Conservation (phyloP, 1,140 invertebrate genomes). For the Bursaphelenchus mucronatus region DNA sequence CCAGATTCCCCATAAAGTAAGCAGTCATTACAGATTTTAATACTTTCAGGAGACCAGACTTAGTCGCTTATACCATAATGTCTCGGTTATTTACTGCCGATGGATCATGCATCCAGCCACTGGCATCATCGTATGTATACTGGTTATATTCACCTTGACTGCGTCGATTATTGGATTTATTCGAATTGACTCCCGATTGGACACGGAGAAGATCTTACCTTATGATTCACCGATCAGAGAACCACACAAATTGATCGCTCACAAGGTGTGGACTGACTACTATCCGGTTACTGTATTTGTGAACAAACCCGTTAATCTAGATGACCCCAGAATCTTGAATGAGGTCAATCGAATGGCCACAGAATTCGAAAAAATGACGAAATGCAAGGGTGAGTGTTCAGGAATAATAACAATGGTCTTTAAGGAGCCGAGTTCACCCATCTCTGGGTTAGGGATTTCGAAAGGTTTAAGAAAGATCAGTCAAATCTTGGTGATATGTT, state of each 20-base stretch:
- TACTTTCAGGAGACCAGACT: conserved; percentile 7
- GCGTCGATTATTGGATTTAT: conserved; percentile 15
- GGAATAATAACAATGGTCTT: conserved; percentile 3
- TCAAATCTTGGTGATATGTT: not conserved
- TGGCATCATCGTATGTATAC: conserved; percentile 3
- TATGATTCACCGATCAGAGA: conserved; percentile 44
- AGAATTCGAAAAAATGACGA: conserved; percentile 52
- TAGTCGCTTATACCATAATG: conserved; percentile 11
- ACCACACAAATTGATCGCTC: conserved; percentile 51
- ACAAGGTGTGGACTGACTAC: conserved; percentile 57
- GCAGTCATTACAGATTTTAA: not conserved
- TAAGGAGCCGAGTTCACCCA: conserved; percentile 28
- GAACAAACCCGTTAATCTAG: conserved; percentile 55
- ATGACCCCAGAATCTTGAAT: conserved; percentile 6
- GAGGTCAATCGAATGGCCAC: conserved; percentile 41
- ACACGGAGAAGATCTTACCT: conserved; percentile 56
- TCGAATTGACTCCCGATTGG: conserved; percentile 30
- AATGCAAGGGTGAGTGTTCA: conserved; percentile 25
- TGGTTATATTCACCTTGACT: conserved; percentile 3
- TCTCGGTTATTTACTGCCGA: conserved; percentile 7
- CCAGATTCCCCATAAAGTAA: not conserved
- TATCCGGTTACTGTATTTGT: conserved; percentile 58
- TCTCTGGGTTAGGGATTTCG: conserved; percentile 25
- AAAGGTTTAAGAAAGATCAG: conserved; percentile 21
- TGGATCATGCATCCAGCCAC: conserved; percentile 22